phyloP scores from a whole-genome alignment of 2,797 vertebrate genomes.

The Rhinella marina region DNA sequence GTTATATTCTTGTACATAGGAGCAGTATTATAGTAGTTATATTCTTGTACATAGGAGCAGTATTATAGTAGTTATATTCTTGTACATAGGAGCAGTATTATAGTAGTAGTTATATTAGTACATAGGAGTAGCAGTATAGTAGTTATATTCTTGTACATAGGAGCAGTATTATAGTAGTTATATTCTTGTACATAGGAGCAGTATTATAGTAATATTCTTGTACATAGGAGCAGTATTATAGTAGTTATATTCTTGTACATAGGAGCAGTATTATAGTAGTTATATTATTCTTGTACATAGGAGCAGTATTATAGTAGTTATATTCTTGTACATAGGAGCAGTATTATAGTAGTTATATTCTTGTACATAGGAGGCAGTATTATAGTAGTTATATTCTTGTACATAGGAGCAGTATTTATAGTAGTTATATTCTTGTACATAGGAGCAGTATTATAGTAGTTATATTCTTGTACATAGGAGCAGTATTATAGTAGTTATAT shows the following conservation, averaged over 20 bases:
- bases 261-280: background rate
- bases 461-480: too few species aligned
- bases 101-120: background rate
- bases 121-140: conserved; percentile 1
- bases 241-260: background rate
- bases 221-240: conserved; percentile 4
- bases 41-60: conserved; percentile 3
- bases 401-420: background rate
- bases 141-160: conserved; percentile 7
- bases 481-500: conserved; percentile 17
- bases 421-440: conserved; percentile 1
- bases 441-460: too few species aligned
- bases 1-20: conserved; percentile 17
- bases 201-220: conserved; percentile 18
- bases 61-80: conserved; percentile 15
- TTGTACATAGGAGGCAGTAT: conserved; percentile 13
- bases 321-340: background rate
- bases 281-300: too few species aligned
- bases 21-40: conserved; percentile 12
- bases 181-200: conserved; percentile 2
- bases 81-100: conserved; percentile 6
- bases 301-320: too few species aligned
- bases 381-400: conserved; percentile 17
- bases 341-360: conserved; percentile 17
- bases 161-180: conserved; percentile 9